A percentile compares a stretch with the other conserved stretches of the same genome.
Evolutionary conservation across 2,797 vertebrate species (phyloP).

Genomic region (Acanthornis magna): DNA sequence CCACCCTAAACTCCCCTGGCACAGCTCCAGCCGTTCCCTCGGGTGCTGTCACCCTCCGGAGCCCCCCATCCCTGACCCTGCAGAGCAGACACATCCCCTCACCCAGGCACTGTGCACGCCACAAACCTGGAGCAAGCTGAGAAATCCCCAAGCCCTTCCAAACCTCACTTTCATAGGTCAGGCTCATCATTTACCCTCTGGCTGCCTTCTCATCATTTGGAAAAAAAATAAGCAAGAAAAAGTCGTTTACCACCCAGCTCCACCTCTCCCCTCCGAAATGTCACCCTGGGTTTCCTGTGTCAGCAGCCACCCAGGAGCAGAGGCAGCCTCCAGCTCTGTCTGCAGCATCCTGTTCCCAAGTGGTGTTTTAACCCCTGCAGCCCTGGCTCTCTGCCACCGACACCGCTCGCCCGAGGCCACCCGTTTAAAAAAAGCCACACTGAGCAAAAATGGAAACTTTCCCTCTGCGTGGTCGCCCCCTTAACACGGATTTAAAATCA

Average conservation of each 20-base stretch:
- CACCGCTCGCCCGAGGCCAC: neutral
- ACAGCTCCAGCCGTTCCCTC: fast-evolving
- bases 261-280: neutral
- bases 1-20: fast-evolving
- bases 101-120: neutral
- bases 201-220: neutral
- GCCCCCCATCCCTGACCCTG: neutral
- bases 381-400: neutral
- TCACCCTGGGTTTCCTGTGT: conserved; percentile 15
- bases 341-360: neutral
- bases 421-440: neutral
- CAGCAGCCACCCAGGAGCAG: conserved; percentile 49
- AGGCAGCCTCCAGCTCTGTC: neutral
- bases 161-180: fast-evolving
- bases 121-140: fast-evolving
- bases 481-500: fast-evolving
- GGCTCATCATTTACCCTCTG: neutral
- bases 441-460: neutral
- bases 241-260: neutral
- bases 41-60: neutral
- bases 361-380: conserved; percentile 7
- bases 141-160: neutral
- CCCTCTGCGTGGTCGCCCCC: neutral
- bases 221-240: neutral
- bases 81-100: neutral